phyloP scores from a whole-genome alignment of 2,888 invertebrate genomes.

The Drosophila paracracens region DNA sequence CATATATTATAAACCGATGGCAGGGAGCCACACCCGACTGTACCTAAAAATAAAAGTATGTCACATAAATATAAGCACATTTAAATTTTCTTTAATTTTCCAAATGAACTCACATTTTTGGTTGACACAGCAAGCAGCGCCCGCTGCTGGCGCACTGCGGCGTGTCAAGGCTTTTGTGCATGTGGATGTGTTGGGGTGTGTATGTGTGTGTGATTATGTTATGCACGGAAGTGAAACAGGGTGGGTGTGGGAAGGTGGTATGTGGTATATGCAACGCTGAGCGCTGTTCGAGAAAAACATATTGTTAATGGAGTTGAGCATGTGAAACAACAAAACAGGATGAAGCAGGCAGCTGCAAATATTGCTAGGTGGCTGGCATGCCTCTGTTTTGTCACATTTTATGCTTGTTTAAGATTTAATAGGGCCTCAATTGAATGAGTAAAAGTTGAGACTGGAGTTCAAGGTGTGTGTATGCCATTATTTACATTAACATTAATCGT shows the following conservation, averaged over 20 bases:
- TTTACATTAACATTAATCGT: conserved; percentile 54
- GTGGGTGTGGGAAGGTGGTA: no score
- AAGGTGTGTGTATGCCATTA: conserved; percentile 48
- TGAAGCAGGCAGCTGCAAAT: conserved; percentile 18
- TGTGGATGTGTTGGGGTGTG: conserved; percentile 2
- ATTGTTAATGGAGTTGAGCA: conserved; percentile 78
- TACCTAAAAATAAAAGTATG: conserved; percentile 37
- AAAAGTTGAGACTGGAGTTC: conserved; percentile 39
- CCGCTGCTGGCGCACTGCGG: conserved; percentile 16
- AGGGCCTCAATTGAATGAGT: conserved; percentile 49
- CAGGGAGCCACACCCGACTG: not conserved
- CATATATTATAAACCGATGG: conserved; percentile 48
- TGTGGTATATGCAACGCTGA: conserved; percentile 34
- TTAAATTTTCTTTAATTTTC: conserved; percentile 77
- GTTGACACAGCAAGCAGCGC: conserved; percentile 25
- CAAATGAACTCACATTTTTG: conserved; percentile 72
- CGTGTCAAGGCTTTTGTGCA: conserved; percentile 24
- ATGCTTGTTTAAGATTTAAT: conserved; percentile 44
- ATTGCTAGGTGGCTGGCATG: not conserved
- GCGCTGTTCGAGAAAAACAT: conserved; percentile 67
- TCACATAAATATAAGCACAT: conserved; percentile 70
- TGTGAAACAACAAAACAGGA: conserved; percentile 73
- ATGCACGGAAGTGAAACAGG: not conserved
- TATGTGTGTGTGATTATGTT: conserved; percentile 3
- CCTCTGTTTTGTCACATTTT: conserved; percentile 31